phyloP scores from a whole-genome alignment of 2,113 vertebrate genomes.

The Corythoichthys intestinalis region DNA sequence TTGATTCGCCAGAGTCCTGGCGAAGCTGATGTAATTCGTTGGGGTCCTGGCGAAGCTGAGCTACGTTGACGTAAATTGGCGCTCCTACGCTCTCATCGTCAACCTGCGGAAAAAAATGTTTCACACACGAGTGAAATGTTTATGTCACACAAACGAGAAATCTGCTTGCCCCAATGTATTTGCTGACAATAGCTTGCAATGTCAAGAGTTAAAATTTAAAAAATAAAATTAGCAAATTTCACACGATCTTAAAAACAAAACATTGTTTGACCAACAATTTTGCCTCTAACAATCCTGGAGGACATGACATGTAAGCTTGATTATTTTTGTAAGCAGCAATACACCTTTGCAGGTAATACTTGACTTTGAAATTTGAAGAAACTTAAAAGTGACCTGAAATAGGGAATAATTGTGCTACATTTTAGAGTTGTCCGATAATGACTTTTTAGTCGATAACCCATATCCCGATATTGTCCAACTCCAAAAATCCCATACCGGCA shows the following conservation, averaged over 20 bases:
- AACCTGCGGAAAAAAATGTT: slow-evolving; percentile 36
- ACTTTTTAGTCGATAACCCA: no score
- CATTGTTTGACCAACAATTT: not conserved
- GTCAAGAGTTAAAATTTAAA: no score
- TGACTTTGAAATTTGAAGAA: no score
- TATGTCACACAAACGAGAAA: not conserved
- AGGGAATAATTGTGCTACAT: no score
- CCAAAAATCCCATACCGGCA: no score
- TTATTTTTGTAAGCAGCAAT: no score
- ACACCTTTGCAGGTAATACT: no score
- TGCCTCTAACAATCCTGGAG: not conserved
- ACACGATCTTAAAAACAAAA: no score
- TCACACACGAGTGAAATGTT: not conserved
- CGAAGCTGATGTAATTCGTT: slow-evolving; percentile 51
- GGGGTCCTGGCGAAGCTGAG: slow-evolving; percentile 65
- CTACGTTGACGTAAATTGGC: slow-evolving; percentile 84
- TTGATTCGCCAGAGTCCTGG: slow-evolving; percentile 29
- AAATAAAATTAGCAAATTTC: no score
- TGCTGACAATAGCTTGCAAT: not conserved
- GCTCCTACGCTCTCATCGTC: slow-evolving; percentile 52
- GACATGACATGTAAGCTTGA: not conserved
- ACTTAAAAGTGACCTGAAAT: no score
- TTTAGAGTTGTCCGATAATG: no score
- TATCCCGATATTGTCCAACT: no score
- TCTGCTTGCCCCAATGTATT: not conserved